These are phyloP conservation scores for Germaria angustata DNA, from an alignment of 2,888 invertebrate genomes.

Conservation along the genomic window DNA sequence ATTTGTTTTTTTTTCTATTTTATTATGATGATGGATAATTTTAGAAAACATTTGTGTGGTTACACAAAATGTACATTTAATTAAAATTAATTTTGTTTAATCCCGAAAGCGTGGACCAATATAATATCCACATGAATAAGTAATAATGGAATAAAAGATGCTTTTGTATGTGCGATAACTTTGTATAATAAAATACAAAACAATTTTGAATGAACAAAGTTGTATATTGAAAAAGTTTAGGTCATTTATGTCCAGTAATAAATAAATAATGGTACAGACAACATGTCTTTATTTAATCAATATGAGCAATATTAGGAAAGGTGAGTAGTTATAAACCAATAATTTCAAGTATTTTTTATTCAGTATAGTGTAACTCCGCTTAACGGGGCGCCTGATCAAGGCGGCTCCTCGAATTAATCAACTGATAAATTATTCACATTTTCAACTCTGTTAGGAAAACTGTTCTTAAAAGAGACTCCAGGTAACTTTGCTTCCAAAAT, in stretches of 20 bases:
- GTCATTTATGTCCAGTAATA: background rate
- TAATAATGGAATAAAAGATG: constrained; percentile 9
- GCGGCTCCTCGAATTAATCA: too few species aligned
- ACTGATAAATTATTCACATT: too few species aligned
- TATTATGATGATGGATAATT: constrained; percentile 51
- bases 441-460: too few species aligned
- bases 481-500: too few species aligned
- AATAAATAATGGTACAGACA: background rate
- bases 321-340: too few species aligned
- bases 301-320: too few species aligned
- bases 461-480: too few species aligned
- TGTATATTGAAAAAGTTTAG: background rate
- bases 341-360: too few species aligned
- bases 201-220: background rate
- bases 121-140: constrained; percentile 13
- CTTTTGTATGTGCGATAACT: background rate
- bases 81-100: constrained; percentile 63
- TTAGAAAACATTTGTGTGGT: constrained; percentile 61
- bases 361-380: too few species aligned
- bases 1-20: background rate
- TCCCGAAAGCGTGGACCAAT: constrained; percentile 15
- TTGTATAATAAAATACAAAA: background rate
- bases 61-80: constrained; percentile 63
- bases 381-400: too few species aligned
- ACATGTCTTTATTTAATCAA: background rate